Base-by-base conservation (phyloP, 2,113 vertebrate species). In the Crypturellus undulatus region DNA sequence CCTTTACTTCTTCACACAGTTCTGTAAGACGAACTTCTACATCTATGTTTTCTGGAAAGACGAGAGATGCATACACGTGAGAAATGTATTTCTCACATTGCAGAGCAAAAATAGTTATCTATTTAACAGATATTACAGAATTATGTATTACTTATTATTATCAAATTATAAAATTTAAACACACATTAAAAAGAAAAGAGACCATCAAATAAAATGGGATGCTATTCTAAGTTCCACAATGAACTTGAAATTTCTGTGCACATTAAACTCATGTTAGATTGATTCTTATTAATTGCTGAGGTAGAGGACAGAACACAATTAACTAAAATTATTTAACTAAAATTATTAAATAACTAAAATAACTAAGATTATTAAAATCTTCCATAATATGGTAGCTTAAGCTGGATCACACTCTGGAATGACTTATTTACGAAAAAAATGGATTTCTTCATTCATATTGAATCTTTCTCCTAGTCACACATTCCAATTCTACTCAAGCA, bases 1-100 rank as follows among this genome's bases (percentile, higher is more conserved):
- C 99, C 99, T 99, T 99, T 72, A 99, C 98, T 98, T 99, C 98
- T 97, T 99, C 98, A 98, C 99, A 99, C 63, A 99, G 96, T 80
- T 99, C 99, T 88, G 97, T 84, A 62, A 99, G 98, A 86, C 99
- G 99, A 73, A 97, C 98, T 93, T 99, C 99, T 96, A 99, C 98
- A 97, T 99, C 99, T 71, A 99, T 98, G 98, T 99, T 98, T 97
- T 99, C 99, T 99, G 98, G 95, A 97, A 97, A 96, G 95, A 96
- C 62, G 80, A 96, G 91, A 97, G 64, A 58, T 95, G 43, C 34
- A 97, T 20, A 86, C 60, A 91, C 76, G 79, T 94, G 85, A 90
- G 94, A 90, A 88, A 92, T 58, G 18, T n/a, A 84, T 34, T 80
- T 94, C 82, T 51, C n/a, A 94, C 79, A 73, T 79, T 90, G 83